A percentile compares a stretch with the other conserved stretches of the same genome.
Evolutionary conservation across 2,888 invertebrate genomes (phyloP).

Genomic region (Cephalotes varians): DNA sequence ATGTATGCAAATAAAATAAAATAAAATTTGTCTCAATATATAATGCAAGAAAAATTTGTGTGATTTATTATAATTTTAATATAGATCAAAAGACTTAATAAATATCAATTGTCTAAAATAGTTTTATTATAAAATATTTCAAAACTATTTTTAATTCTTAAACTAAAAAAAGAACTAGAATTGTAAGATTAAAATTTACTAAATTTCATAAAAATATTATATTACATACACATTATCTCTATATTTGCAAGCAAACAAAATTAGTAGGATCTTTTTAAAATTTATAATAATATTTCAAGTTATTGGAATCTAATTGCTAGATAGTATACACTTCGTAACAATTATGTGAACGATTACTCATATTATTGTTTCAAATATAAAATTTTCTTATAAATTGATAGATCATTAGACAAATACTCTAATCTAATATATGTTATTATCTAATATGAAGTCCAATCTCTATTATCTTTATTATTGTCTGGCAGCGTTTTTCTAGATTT

Average conservation of each 20-base stretch:
- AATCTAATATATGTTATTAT: no score
- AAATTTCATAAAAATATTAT: background rate
- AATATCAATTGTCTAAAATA: background rate
- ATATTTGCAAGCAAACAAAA: background rate
- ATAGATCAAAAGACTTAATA: background rate
- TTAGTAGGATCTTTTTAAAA: slow-evolving; percentile 11
- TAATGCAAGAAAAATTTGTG: background rate
- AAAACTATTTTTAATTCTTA: background rate
- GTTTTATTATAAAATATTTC: background rate
- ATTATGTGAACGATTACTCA: background rate
- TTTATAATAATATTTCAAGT: slow-evolving; percentile 8
- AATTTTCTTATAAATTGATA: no score
- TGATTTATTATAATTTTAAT: background rate
- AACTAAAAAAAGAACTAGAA: background rate
- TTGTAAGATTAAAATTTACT: background rate
- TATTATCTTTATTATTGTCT: background rate
- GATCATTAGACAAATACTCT: no score
- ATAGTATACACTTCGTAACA: background rate
- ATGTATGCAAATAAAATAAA: no score
- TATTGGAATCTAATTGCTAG: background rate
- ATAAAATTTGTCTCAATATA: background rate
- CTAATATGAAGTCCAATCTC: background rate
- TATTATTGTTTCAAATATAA: no score
- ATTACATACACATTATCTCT: background rate
- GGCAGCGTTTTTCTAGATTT: background rate